A percentile compares a stretch with the other conserved stretches of the same genome.
Evolutionary conservation across 1,140 invertebrate species (phyloP).

Genomic region (Hylaeus volcanicus): DNA sequence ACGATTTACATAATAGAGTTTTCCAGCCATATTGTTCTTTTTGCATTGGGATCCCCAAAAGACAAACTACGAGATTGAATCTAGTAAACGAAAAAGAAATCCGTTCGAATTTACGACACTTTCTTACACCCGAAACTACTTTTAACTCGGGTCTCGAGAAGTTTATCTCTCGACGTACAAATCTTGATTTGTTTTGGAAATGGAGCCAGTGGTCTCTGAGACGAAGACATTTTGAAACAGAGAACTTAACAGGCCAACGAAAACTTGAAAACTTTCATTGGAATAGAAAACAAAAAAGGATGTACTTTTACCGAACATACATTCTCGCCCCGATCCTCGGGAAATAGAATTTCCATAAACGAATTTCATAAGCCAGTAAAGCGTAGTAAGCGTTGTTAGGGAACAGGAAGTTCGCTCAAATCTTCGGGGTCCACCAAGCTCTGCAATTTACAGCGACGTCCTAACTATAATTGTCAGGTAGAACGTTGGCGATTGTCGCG

Average conservation of each 20-base stretch:
- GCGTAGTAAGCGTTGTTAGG: constrained; percentile 11
- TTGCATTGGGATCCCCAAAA: neutral
- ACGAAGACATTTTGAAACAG: neutral
- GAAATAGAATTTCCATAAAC: constrained; percentile 3
- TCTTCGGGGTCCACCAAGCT: neutral
- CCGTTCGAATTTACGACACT: neutral
- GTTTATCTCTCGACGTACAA: neutral
- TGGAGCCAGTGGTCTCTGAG: too few relatives aligned
- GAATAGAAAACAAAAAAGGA: neutral
- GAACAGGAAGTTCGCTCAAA: constrained; percentile 1
- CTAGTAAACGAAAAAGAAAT: neutral
- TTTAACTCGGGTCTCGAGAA: neutral
- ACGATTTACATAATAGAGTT: constrained; percentile 39
- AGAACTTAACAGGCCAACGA: neutral
- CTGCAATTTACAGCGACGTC: neutral
- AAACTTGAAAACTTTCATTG: neutral
- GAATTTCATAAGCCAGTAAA: constrained; percentile 13
- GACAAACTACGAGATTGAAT: neutral
- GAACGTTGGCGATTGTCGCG: neutral
- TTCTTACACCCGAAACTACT: neutral
- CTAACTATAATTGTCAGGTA: neutral
- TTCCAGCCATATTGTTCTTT: constrained; percentile 16
- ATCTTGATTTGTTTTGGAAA: neutral
- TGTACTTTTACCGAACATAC: neutral
- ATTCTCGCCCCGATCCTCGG: neutral